Base-by-base conservation (phyloP, 2,888 invertebrate species). In the Microdon myrmicae region DNA sequence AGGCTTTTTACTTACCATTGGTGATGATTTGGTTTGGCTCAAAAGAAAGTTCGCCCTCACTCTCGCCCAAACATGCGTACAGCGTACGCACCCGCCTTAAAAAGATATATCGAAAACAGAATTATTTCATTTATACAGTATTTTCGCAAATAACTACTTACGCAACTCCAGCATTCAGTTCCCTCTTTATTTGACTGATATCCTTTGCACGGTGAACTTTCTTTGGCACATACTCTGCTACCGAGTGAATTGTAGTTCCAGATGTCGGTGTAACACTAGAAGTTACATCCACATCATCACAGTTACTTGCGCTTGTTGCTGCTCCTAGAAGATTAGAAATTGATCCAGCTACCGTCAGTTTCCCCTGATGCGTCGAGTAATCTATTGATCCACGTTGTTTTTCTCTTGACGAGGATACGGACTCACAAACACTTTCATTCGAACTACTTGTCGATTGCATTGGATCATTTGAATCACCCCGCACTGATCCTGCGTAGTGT, bases 21-120 rank as follows among this genome's bases (percentile, higher is more conserved):
- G 92, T 93, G 73, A 98, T 94, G 74, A 98, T 94, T 85, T 96
- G 94, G 85, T 98, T 97, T 68, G 97, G 96, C 83, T 96, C 95
- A 83, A 98, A 98, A 17, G 96, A 96, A 70, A 98, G 83, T 84
- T 98, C 98, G 68, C 95, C 93, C 76, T 95, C 95, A 81, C 94
- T 94, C 82, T 96, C 97, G 47, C 96, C 97, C 70, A 94, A 85
- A 79, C 98, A 98, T 41, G 95, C 92, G 82, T 96, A 98, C 70
- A 98, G 83, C 43, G 98, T 97, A 74, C 96, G 86, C 66, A 96
- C 97, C 76, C 92, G 86, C 79, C 91, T 89, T 41, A 17, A 17
- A 13, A 1, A n/a, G 20, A 2, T 22, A 0, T 16, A 2, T 25
- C 2, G 6, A 28, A 43, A 37, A 19, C 7, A 8, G 2, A 28